These are phyloP conservation scores for Melieria omissa DNA, from an alignment of 2,888 invertebrate genomes.

Conservation along the genomic window DNA sequence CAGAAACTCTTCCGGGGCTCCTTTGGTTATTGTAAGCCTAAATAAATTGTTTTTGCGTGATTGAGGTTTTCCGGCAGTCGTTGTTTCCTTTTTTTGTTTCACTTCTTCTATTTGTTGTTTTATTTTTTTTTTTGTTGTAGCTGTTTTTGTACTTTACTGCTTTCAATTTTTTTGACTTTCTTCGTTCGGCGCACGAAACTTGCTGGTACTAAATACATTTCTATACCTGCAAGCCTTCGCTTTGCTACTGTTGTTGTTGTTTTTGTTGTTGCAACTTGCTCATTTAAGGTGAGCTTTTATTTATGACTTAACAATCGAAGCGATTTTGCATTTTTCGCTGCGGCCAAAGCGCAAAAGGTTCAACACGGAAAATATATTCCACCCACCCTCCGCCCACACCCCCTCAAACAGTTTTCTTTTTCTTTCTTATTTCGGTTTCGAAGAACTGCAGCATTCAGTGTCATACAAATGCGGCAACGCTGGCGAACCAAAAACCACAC, in stretches of 20 bases:
- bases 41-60: slow-evolving; percentile 54
- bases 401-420: not conserved
- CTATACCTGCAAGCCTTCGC: no score
- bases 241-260: no score
- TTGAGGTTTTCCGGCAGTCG: slow-evolving; percentile 51
- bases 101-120: no score
- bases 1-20: no score
- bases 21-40: slow-evolving; percentile 24
- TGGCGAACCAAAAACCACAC: no score
- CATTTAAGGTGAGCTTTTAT: slow-evolving; percentile 31
- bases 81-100: no score
- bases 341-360: not conserved
- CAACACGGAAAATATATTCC: not conserved
- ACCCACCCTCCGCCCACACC: not conserved
- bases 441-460: no score
- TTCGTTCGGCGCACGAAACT: no score
- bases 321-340: slow-evolving; percentile 1
- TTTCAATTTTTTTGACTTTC: slow-evolving; percentile 23
- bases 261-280: not conserved
- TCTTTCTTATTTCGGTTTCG: not conserved
- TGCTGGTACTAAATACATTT: no score
- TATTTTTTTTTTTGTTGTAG: not conserved
- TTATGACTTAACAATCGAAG: slow-evolving; percentile 40
- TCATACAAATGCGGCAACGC: no score
- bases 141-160: not conserved